Conservation (phyloP, 1,140 invertebrate species). For the Drosophila seguyi region DNA sequence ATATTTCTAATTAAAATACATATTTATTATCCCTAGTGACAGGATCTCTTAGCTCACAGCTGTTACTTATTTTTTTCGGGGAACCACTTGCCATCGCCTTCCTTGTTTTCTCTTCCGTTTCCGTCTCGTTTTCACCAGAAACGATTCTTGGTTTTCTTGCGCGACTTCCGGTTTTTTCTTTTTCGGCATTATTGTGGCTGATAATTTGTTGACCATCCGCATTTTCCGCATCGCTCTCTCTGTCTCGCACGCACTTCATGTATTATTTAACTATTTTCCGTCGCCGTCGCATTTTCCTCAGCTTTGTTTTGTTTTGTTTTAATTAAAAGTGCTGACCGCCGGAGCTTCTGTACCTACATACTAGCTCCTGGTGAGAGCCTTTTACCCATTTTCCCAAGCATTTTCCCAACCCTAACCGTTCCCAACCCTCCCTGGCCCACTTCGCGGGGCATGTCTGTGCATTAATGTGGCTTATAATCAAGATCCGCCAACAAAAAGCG, state of each 20-base stretch:
- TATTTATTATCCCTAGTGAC: background rate
- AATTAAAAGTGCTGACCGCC: slow-evolving; percentile 81
- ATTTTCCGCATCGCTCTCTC: slow-evolving; percentile 61
- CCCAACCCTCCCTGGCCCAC: background rate
- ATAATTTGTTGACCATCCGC: slow-evolving; percentile 78
- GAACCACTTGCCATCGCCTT: slow-evolving; percentile 23
- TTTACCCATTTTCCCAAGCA: slow-evolving; percentile 5
- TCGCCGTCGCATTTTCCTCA: slow-evolving; percentile 12
- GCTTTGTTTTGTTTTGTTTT: slow-evolving; percentile 69
- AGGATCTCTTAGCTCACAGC: slow-evolving; percentile 57
- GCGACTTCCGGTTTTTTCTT: slow-evolving; percentile 10
- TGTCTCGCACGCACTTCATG: slow-evolving; percentile 49
- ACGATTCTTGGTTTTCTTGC: slow-evolving; percentile 6
- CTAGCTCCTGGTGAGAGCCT: slow-evolving; percentile 19
- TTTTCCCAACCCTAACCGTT: slow-evolving; percentile 28
- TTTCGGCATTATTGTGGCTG: slow-evolving; percentile 48
- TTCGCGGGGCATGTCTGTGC: slow-evolving; percentile 70
- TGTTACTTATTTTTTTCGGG: slow-evolving; percentile 31
- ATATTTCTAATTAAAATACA: no score
- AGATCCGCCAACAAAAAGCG: slow-evolving; percentile 34
- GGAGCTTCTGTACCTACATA: slow-evolving; percentile 18
- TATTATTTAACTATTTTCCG: slow-evolving; percentile 70
- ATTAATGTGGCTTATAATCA: slow-evolving; percentile 83
- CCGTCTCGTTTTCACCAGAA: slow-evolving; percentile 10
- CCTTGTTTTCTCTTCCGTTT: slow-evolving; percentile 13